phyloP scores from a whole-genome alignment of 2,888 invertebrate genomes.

The Sipunculus nudus region DNA sequence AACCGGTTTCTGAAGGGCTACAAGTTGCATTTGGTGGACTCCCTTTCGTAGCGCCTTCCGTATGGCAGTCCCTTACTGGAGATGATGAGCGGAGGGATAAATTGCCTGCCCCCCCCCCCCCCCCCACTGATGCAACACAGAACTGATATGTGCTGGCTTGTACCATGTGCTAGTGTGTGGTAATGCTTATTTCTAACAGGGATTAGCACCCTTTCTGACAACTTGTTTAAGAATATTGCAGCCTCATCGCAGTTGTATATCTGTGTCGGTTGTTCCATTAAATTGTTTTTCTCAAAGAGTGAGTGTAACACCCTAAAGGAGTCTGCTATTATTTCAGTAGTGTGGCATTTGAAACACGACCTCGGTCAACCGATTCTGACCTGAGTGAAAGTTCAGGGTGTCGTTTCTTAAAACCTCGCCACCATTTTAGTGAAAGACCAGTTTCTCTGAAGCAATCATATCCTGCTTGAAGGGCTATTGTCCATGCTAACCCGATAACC shows the following conservation, averaged over 20 bases:
- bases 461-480: not conserved
- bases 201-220: not conserved
- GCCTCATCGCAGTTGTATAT: not conserved
- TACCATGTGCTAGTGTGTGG: not conserved
- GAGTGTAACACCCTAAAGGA: no score
- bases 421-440: no score
- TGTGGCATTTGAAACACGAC: no score
- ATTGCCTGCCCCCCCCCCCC: not conserved
- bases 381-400: no score
- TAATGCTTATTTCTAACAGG: not conserved
- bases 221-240: not conserved
- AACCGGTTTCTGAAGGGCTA: constrained; percentile 3
- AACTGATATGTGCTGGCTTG: not conserved
- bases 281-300: not conserved
- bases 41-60: not conserved
- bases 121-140: not conserved
- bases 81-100: constrained; percentile 8
- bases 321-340: no score
- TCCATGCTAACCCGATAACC: not conserved
- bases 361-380: no score
- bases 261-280: not conserved
- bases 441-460: no score
- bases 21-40: constrained; percentile 7
- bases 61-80: not conserved
- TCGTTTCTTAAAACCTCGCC: no score